A percentile compares a stretch with the other conserved stretches of the same genome.
Conservation (phyloP, 2,113 vertebrate genomes). For the Crotophaga sulcirostris region DNA sequence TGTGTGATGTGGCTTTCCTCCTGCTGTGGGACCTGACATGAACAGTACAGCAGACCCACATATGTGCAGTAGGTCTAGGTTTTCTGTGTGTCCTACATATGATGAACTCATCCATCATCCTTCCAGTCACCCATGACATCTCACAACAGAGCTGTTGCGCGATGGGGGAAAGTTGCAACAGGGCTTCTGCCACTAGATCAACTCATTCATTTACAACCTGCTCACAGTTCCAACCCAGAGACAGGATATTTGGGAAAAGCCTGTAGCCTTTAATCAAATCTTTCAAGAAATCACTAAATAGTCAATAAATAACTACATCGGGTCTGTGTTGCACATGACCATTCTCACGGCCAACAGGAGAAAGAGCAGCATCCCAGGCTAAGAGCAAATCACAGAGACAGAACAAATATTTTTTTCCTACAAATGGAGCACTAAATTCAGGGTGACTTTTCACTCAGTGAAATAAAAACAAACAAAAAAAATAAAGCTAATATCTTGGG, state of each 20-base stretch:
- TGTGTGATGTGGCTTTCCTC: background rate
- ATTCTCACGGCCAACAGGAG: background rate
- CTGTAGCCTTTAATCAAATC: background rate
- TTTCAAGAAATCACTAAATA: background rate
- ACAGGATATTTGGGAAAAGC: background rate
- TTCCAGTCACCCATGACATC: background rate
- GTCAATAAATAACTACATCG: background rate
- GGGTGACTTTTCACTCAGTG: background rate
- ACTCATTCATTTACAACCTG: background rate
- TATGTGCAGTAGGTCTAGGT: accelerated
- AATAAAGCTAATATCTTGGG: background rate
- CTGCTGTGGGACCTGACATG: background rate
- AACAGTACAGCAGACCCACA: background rate
- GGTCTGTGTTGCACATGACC: background rate
- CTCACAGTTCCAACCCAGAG: background rate
- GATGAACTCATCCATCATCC: background rate
- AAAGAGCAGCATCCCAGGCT: background rate
- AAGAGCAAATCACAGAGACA: background rate
- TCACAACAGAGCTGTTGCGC: background rate
- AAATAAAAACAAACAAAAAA: background rate
- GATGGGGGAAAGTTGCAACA: background rate
- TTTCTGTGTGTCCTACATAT: accelerated
- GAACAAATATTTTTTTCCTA: background rate
- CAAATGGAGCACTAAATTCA: background rate
- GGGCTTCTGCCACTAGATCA: background rate